A percentile compares a stretch with the other conserved stretches of the same genome.
phyloP scores from a whole-genome alignment of 2,797 vertebrate species.

The Muraenolepis orangiensis region DNA sequence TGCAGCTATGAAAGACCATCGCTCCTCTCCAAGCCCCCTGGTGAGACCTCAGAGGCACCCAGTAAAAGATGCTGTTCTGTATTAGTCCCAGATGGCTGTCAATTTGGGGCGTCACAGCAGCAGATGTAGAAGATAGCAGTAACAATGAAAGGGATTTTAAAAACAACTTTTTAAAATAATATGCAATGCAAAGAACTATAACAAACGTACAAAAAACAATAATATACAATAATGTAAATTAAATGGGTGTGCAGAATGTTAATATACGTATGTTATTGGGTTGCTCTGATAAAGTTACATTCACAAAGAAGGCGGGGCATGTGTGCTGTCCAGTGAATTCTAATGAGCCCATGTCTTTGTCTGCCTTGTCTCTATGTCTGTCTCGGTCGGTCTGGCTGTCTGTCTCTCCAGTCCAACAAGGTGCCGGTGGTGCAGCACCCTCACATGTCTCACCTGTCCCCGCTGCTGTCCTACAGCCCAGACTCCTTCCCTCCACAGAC shows the following conservation, averaged over 20 bases:
- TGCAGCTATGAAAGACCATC: slow-evolving; percentile 78
- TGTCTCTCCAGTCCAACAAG: slow-evolving; percentile 77
- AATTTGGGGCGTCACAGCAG: neutral
- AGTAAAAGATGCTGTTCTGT: neutral
- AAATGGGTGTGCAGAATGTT: no score
- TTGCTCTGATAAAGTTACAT: neutral
- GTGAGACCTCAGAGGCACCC: slow-evolving; percentile 62
- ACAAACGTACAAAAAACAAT: neutral
- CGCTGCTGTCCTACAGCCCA: slow-evolving; percentile 88
- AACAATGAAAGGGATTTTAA: neutral
- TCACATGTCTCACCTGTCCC: slow-evolving; percentile 83
- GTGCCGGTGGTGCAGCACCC: slow-evolving; percentile 84
- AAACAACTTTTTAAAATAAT: neutral
- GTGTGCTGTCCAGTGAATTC: neutral
- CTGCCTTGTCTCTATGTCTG: no score
- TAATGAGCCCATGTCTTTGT: no score
- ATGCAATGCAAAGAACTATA: neutral
- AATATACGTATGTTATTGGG: neutral
- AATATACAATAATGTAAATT: no score
- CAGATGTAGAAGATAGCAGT: neutral
- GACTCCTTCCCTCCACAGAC: slow-evolving; percentile 85
- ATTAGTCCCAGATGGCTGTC: neutral
- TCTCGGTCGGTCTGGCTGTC: neutral
- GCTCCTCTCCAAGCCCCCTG: slow-evolving; percentile 81
- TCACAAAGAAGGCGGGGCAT: neutral